Base-by-base conservation (phyloP, 2,888 invertebrate genomes). In the Pseudeuparius sepicola region DNA sequence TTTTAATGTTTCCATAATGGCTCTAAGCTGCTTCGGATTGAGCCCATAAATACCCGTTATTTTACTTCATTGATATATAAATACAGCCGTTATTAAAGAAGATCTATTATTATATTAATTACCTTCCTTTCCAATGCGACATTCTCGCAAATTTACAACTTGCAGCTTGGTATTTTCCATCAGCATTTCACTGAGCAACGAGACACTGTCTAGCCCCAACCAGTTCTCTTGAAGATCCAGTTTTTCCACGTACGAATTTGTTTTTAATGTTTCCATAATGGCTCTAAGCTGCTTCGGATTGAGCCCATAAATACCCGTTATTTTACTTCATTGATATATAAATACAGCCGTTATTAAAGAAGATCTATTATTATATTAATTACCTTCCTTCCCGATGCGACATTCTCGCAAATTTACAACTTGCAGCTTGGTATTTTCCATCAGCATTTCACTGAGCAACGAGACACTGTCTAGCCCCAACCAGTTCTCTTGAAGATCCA, bases 401-500 rank as follows among this genome's bases (percentile, higher is more conserved):
- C 68, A 69, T 39, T 60, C 60, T 17, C 51, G 49, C 30, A 68
- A 43, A 40, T 60, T 57, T 15, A 69, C 42, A 10, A 44, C 39
- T 5, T 42, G 42, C 23, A 70, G 43, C 2, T 48, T 45, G 11
- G 46, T 52, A 40, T 64, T 69, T 17, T 51, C 51, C 10, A 49
- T 35, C 3, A 68, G 39, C 48, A 67, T 52, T 25, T 58, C 52
- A 16, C 54, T 53, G 10, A 70, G 39, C 42, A 62, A 51, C 25
- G 47, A 49, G 12, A 59, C 58, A 9, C 60, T 55, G 34, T 62
- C 57, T 2, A 48, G 43, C 4, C 56, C 51, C 28, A 69, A 42
- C 50, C 51, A 59, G 43, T 65, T 69, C 13, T 63, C 64, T 62
- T 67, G 49, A 1, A 64, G 40, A 36, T 51, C 54, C 12, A 62